Base-by-base conservation (phyloP, 2,797 vertebrate species). In the Ciconia nigra region DNA sequence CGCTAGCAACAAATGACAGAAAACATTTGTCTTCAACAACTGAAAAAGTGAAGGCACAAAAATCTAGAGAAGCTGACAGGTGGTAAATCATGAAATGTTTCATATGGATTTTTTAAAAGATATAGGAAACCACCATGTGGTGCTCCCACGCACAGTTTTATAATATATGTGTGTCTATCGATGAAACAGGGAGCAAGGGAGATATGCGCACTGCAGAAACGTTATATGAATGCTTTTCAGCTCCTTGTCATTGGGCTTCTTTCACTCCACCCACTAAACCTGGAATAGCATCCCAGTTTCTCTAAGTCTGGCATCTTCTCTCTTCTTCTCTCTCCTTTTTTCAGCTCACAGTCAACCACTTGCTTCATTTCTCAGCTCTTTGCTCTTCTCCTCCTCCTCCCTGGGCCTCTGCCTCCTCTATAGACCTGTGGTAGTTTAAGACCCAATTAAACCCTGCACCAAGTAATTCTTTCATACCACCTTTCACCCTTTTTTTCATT, bases 201-300 rank as follows among this genome's bases (percentile, higher is more conserved):
- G 88, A 41, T 58, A 71, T 54, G 54, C 8, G 7, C 61, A 15
- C 81, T 70, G 67, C 69, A 85, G 72, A 89, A 96, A 89, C 78
- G 83, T 67, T 90, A 51, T 0, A 15, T 1, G 55, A 81, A 35
- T 65, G 39, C 78, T 80, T 93, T 85, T 95, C 93, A 83, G 86
- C 80, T 93, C 86, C 83, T 89, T 96, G 95, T 93, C 92, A 71
- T 15, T 65, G 65, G 69, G 69, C 42, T 93, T 46, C 91, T 91
- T 83, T 63, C 96, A 93, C 25, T 74, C 79, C 89, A 91, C 96
- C 96, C 88, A 83, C 95, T 83, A 74, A 83, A 89, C n/a, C 90
- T 72, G 82, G 92, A 93, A 95, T 37, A 97, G 87, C 84, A 91
- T 44, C 51, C 49, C 16, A 10, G 52, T 46, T 95, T 76, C 69